These are phyloP conservation scores for Mixornis gularis DNA, from an alignment of 2,113 vertebrate genomes.

Conservation along the genomic window DNA sequence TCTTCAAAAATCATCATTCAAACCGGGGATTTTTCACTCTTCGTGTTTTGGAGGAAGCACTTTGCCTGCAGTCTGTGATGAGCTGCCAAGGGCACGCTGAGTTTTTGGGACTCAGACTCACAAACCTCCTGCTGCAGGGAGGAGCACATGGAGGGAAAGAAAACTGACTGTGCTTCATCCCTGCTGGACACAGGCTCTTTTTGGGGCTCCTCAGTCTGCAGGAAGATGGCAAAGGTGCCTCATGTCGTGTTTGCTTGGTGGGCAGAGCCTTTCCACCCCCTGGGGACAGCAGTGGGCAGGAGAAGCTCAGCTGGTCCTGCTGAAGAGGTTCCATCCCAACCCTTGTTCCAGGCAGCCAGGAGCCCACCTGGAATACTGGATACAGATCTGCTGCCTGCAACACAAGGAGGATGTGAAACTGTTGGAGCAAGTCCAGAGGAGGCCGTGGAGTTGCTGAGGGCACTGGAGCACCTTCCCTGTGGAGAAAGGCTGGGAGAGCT, in stretches of 20 bases:
- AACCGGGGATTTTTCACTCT: not conserved
- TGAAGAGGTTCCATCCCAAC: not conserved
- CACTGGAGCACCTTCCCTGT: not conserved
- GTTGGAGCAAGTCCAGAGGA: not conserved
- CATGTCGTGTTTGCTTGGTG: not conserved
- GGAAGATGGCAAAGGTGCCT: not conserved
- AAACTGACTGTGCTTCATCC: not conserved
- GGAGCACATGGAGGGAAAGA: not conserved
- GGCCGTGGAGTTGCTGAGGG: not conserved
- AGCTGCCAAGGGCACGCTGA: not conserved
- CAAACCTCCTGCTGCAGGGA: not conserved
- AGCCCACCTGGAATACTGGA: not conserved
- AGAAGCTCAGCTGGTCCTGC: not conserved
- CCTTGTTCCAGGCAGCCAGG: rapidly evolving
- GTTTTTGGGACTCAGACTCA: not conserved
- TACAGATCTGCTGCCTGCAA: not conserved
- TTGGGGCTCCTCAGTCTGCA: not conserved
- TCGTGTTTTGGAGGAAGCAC: not conserved
- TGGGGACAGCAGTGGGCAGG: not conserved
- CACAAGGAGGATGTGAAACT: not conserved
- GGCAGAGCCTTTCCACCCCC: not conserved
- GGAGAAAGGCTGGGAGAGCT: not conserved
- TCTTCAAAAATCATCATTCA: not conserved
- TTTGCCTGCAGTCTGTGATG: not conserved
- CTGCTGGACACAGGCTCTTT: not conserved